Evolutionary conservation across 2,113 vertebrate species (phyloP), one percentile per base, ranked within the genome.

Genomic region (Brachirus orientalis): DNA sequence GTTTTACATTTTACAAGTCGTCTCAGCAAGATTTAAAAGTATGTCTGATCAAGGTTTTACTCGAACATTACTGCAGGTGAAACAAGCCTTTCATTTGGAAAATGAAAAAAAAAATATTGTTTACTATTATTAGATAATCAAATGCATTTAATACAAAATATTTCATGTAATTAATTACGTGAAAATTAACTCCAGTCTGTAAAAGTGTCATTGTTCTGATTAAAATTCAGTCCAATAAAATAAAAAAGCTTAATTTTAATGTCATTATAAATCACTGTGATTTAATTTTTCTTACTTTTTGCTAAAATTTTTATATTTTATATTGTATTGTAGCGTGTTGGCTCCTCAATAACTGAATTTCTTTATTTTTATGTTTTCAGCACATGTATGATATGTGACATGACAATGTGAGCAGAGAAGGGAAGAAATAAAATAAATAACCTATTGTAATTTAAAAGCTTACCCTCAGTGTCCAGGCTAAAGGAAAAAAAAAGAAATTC

Each of bases 401-500:
- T 17, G n/a, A 63, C 54, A 20, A 36, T 22, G 33, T 28, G 28
- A 6, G 40, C 10, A 43, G 11, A 1, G 40, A 43, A 43, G 14
- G 40, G 40, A 43, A 4, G 11, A 4, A 43, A 10, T 4, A 11
- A 72, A 36, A 83, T 73, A 77, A 68, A 58, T 69, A 55, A 35
- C 62, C 56, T 73, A 40, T 38, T 72, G 50, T 36, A 63, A 68
- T 68, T 68, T 63, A 10, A 65, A 68, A 75, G 68, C 38, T 18
- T 73, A 59, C 59, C 65, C 72, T 68, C 16, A 8, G 59, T 80
- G 72, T 63, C 70, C 74, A 70, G 69, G 60, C 20, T 61, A 69
- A 52, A 60, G 77, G 76, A 36, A 58, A 46, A 79, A 35, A 69
- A 46, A 62, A 50, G 77, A 35, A 69, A 46, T 87, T 89, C 89